A percentile compares a stretch with the other conserved stretches of the same genome.
Conservation (phyloP, 2,113 vertebrate species). For the Ophiodon elongatus region DNA sequence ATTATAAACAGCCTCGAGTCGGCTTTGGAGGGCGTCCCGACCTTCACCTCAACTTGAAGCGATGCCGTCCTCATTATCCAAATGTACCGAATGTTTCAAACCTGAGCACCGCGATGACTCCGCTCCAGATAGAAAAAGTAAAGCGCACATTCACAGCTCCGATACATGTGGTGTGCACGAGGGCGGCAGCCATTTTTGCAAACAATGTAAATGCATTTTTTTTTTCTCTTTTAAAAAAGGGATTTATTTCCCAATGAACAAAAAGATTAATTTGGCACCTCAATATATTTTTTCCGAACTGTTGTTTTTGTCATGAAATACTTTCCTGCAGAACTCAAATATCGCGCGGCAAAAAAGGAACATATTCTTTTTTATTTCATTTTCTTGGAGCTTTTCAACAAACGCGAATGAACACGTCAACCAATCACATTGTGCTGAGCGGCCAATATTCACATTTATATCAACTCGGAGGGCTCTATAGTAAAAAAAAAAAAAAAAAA, state of each 20-base stretch:
- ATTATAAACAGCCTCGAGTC: constrained; percentile 54
- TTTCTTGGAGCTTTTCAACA: neutral
- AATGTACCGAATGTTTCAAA: constrained; percentile 22
- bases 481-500: no score
- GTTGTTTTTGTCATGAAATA: no score
- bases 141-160: neutral
- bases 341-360: neutral
- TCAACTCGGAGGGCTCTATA: no score
- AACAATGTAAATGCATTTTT: no score
- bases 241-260: constrained; percentile 24
- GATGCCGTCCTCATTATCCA: constrained; percentile 46
- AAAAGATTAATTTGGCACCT: no score
- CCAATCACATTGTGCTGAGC: no score
- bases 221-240: constrained; percentile 11
- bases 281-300: neutral
- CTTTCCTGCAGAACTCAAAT: no score
- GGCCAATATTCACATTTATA: no score
- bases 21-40: constrained; percentile 50
- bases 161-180: neutral
- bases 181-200: constrained; percentile 14
- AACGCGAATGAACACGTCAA: no score
- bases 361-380: neutral
- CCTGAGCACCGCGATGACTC: neutral
- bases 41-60: constrained; percentile 44
- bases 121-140: neutral